phyloP scores from a whole-genome alignment of 2,797 vertebrate genomes.

The Parotocinclus haroldoi region DNA sequence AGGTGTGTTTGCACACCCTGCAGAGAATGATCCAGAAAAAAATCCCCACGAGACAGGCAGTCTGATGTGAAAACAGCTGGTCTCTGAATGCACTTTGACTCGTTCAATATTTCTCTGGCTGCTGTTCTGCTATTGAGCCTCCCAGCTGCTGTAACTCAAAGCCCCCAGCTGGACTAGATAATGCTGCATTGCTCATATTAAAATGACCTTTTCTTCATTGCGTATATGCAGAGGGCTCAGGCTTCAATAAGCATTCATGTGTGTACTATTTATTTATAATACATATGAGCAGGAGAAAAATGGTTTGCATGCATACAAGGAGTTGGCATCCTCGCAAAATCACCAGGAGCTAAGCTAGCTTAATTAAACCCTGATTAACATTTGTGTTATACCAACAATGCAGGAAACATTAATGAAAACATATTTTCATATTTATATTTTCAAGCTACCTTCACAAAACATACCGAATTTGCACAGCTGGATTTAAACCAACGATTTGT shows the following conservation, averaged over 20 bases:
- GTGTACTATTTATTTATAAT: slow-evolving; percentile 74
- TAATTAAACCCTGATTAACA: slow-evolving; percentile 12
- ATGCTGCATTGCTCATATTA: slow-evolving; percentile 71
- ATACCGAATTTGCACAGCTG: no score
- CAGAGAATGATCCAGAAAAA: slow-evolving; percentile 24
- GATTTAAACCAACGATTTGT: no score
- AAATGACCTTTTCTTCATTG: slow-evolving; percentile 74
- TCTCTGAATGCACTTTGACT: slow-evolving; percentile 68
- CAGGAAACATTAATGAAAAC: background rate
- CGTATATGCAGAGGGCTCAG: slow-evolving; percentile 64
- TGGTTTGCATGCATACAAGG: slow-evolving; percentile 55
- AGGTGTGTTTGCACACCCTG: slow-evolving; percentile 28
- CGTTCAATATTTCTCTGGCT: slow-evolving; percentile 62
- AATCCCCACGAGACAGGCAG: slow-evolving; percentile 23
- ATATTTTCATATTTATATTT: background rate
- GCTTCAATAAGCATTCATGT: slow-evolving; percentile 67
- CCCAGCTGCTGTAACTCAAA: slow-evolving; percentile 69
- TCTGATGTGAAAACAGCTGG: slow-evolving; percentile 39
- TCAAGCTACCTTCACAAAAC: no score
- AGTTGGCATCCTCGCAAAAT: background rate
- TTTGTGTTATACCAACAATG: background rate
- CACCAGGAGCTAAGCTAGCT: slow-evolving; percentile 14
- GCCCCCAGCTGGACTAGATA: slow-evolving; percentile 71
- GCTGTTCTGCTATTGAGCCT: slow-evolving; percentile 62
- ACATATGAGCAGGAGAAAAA: slow-evolving; percentile 50